phyloP scores from a whole-genome alignment of 2,888 invertebrate genomes.

The Microchrysa polita region DNA sequence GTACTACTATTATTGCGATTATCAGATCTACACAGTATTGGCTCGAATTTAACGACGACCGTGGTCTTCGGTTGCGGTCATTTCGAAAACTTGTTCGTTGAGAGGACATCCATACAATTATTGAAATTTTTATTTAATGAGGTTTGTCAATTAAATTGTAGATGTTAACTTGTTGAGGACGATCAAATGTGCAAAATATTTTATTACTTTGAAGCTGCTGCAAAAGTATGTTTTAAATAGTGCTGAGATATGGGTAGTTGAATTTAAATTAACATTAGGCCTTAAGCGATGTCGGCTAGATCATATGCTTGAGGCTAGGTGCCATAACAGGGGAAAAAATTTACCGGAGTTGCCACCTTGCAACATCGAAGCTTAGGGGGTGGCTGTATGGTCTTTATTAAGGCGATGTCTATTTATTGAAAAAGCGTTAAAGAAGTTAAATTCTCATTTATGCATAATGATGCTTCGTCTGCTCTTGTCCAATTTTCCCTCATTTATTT shows the following conservation, averaged over 20 bases:
- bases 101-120: neutral
- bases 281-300: neutral
- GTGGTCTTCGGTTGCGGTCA: neutral
- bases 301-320: neutral
- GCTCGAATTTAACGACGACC: neutral
- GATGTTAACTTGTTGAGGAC: neutral
- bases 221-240: neutral
- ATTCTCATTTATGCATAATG: too few relatives aligned
- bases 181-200: neutral
- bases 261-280: neutral
- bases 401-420: too few relatives aligned
- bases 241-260: neutral
- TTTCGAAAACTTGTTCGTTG: neutral
- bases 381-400: too few relatives aligned
- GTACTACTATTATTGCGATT: neutral
- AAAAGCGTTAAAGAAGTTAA: too few relatives aligned
- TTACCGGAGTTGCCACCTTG: too few relatives aligned
- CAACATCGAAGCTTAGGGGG: too few relatives aligned
- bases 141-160: slow-evolving; percentile 11
- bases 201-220: neutral
- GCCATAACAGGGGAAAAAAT: neutral
- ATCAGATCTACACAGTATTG: neutral
- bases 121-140: slow-evolving; percentile 2
- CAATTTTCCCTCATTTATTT: too few relatives aligned
- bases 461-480: too few relatives aligned